These are phyloP conservation scores for Tenodera sinensis DNA, from an alignment of 2,888 invertebrate genomes.

Conservation along the genomic window DNA sequence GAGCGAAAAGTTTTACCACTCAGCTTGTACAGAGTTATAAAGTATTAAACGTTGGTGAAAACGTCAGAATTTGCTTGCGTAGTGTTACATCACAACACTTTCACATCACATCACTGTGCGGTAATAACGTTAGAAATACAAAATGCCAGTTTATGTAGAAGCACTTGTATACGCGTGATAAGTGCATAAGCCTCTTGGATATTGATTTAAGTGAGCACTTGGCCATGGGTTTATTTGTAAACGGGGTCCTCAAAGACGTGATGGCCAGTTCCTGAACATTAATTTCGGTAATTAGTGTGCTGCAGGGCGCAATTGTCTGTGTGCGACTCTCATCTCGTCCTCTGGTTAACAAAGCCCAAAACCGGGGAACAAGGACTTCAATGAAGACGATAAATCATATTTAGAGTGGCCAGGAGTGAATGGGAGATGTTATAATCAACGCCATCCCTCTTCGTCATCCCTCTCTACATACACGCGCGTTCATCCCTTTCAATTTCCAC, in stretches of 20 bases:
- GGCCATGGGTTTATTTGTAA: no score
- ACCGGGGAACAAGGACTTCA: neutral
- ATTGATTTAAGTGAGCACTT: no score
- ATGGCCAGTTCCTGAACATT: neutral
- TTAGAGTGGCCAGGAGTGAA: neutral
- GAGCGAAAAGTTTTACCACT: no score
- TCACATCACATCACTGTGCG: no score
- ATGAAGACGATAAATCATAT: neutral
- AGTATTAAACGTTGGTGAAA: no score
- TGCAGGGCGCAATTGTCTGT: neutral
- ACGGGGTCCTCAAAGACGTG: neutral
- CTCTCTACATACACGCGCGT: neutral
- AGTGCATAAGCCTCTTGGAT: no score
- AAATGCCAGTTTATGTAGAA: no score
- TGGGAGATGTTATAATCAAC: neutral
- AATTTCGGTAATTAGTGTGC: neutral
- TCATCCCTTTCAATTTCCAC: neutral
- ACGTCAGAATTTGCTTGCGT: no score
- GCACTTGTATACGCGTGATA: no score
- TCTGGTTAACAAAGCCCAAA: neutral
- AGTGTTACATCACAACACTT: no score
- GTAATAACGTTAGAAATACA: no score
- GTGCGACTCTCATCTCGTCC: neutral
- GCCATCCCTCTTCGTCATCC: neutral
- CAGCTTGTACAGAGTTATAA: no score